A percentile compares a stretch with the other conserved stretches of the same genome.
Conservation (phyloP, 2,113 vertebrate species). For the Entosphenus tridentatus region DNA sequence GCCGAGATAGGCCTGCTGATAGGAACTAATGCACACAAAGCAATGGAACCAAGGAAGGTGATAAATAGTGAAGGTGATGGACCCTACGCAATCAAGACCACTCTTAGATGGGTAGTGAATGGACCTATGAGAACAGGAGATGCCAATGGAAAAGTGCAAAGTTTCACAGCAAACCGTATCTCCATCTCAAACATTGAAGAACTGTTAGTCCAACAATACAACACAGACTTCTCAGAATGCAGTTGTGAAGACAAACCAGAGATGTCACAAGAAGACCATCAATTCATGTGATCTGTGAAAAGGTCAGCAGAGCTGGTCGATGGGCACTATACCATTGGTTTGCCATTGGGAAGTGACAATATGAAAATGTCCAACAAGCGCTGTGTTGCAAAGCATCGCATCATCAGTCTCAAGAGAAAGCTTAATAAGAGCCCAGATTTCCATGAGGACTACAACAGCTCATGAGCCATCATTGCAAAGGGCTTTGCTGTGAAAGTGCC, state of each 20-base stretch:
- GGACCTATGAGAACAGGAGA: constrained; percentile 8
- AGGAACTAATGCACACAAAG: constrained; percentile 6
- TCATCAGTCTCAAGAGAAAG: too few relatives aligned
- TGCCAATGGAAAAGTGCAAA: background rate
- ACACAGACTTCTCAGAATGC: background rate
- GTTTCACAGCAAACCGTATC: too few relatives aligned
- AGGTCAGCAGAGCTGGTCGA: too few relatives aligned
- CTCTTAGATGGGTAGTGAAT: constrained; percentile 9
- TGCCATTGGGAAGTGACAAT: too few relatives aligned
- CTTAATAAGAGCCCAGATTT: too few relatives aligned
- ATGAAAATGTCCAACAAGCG: too few relatives aligned
- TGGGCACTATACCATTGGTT: too few relatives aligned
- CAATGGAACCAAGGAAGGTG: constrained; percentile 8
- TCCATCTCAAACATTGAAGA: too few relatives aligned
- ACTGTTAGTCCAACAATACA: too few relatives aligned
- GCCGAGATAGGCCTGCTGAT: constrained; percentile 7
- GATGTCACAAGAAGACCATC: background rate
- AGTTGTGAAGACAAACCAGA: background rate
- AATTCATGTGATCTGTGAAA: background rate
- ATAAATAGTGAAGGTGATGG: constrained; percentile 5
- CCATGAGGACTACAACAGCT: too few relatives aligned
- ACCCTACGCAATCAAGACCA: constrained; percentile 7
- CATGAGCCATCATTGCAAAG: too few relatives aligned
- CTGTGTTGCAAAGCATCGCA: too few relatives aligned
- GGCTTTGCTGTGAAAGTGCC: constrained; percentile 1